phyloP scores from a whole-genome alignment of 2,888 invertebrate species.

The Euspilapteryx auroguttella region DNA sequence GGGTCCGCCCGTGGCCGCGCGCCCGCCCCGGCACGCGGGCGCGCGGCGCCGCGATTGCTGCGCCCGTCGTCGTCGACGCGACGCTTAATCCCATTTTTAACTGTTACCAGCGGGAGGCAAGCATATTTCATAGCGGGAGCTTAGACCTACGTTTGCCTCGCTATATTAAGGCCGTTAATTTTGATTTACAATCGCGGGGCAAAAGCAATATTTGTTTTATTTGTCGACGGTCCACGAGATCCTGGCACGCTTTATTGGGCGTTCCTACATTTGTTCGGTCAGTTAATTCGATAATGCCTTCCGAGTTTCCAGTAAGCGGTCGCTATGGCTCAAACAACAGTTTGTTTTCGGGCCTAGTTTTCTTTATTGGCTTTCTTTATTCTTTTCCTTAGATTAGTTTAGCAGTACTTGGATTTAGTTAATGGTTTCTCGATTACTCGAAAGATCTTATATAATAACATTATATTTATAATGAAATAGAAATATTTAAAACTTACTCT shows the following conservation, averaged over 20 bases:
- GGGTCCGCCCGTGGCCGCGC: too few relatives aligned
- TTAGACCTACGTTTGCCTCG: conserved; percentile 41
- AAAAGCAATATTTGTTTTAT: conserved; percentile 62
- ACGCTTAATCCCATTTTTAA: conserved; percentile 61
- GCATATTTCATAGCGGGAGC: conserved; percentile 58
- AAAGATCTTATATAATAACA: too few relatives aligned
- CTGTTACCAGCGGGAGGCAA: conserved; percentile 47
- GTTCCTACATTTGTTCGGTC: conserved; percentile 26
- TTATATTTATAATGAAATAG: too few relatives aligned
- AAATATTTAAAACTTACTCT: too few relatives aligned
- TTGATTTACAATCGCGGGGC: conserved; percentile 58
- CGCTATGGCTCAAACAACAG: too few relatives aligned
- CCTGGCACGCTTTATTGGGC: conserved; percentile 30
- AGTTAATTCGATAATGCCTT: conserved; percentile 48
- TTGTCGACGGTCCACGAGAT: conserved; percentile 33
- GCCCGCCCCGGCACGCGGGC: too few relatives aligned
- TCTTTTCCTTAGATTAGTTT: too few relatives aligned
- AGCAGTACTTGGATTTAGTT: too few relatives aligned
- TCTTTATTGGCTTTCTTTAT: conserved; percentile 12
- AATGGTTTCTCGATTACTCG: too few relatives aligned
- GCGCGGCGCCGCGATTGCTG: too few relatives aligned
- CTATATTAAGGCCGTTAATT: conserved; percentile 62
- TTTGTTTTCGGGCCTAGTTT: conserved; percentile 30
- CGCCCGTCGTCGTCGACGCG: too few relatives aligned
- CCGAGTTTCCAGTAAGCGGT: conserved; percentile 20